A percentile compares a stretch with the other conserved stretches of the same genome.
These are phyloP conservation scores for Eurystomus gularis DNA, from an alignment of 2,113 vertebrate species.

Conservation along the genomic window DNA sequence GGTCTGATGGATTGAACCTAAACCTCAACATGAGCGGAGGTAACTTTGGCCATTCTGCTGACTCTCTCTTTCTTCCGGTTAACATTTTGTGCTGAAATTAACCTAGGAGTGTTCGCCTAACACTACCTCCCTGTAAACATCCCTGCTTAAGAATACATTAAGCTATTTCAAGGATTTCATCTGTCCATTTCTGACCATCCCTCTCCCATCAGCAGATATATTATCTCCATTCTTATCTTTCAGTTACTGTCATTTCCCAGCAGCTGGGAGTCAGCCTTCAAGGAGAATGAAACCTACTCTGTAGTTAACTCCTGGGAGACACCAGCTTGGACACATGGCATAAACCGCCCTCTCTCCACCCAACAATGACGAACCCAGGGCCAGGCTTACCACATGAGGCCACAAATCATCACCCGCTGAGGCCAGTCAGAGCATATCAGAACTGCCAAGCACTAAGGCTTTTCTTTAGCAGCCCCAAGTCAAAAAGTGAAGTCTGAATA, in stretches of 20 bases:
- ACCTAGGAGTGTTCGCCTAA: background rate
- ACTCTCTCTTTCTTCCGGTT: background rate
- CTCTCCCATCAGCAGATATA: background rate
- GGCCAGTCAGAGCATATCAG: background rate
- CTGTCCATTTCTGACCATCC: background rate
- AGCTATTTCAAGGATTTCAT: constrained; percentile 30
- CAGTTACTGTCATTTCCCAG: background rate
- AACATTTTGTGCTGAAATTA: background rate
- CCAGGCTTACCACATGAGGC: background rate
- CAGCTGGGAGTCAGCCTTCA: constrained; percentile 35
- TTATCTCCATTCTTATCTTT: constrained; percentile 52
- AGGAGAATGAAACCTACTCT: background rate
- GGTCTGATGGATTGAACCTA: too few species aligned
- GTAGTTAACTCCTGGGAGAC: background rate
- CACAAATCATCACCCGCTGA: background rate
- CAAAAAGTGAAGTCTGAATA: background rate
- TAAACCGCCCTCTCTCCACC: background rate
- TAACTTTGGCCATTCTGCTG: background rate
- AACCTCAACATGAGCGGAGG: too few species aligned
- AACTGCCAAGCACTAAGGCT: background rate
- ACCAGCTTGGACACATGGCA: background rate
- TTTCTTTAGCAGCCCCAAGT: background rate
- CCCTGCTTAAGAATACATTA: background rate
- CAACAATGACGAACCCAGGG: background rate
- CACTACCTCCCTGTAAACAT: background rate